A percentile compares a stretch with the other conserved stretches of the same genome.
Conservation (phyloP, 2,888 invertebrate species). For the Lasioglossum leucozonium region DNA sequence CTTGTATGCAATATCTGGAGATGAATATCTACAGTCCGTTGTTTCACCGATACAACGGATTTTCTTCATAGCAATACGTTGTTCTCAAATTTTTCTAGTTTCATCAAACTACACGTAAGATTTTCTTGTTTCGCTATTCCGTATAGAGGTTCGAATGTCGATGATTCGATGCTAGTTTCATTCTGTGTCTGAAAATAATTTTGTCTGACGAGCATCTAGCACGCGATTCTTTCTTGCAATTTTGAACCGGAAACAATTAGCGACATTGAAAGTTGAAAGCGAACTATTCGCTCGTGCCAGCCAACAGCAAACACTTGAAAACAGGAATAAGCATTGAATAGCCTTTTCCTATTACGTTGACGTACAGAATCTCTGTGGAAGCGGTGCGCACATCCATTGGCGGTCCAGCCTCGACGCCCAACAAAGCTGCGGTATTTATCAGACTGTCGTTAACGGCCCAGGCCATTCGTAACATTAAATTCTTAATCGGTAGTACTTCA, state of each 20-base stretch:
- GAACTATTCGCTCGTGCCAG: too few species aligned
- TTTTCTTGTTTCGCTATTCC: too few species aligned
- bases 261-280: neutral
- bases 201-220: neutral
- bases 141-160: too few species aligned
- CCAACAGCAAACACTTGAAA: neutral
- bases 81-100: neutral
- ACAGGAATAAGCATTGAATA: neutral
- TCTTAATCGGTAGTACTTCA: neutral
- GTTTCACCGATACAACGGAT: neutral
- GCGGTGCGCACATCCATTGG: neutral
- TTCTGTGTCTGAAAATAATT: neutral
- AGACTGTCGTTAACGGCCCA: neutral
- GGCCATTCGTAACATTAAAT: slow-evolving; percentile 20
- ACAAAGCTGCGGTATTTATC: slow-evolving; percentile 16
- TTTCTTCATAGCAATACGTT: neutral
- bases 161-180: neutral
- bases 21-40: neutral
- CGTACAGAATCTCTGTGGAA: neutral
- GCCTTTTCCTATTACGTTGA: neutral
- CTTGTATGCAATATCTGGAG: neutral
- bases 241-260: neutral
- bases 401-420: slow-evolving; percentile 10
- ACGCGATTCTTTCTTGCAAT: too few species aligned
- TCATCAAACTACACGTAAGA: neutral